Percentiles rank a stretch among this genome's conserved stretches.
Conservation (phyloP, 2,888 invertebrate genomes). For the Sympetrum striolatum region DNA sequence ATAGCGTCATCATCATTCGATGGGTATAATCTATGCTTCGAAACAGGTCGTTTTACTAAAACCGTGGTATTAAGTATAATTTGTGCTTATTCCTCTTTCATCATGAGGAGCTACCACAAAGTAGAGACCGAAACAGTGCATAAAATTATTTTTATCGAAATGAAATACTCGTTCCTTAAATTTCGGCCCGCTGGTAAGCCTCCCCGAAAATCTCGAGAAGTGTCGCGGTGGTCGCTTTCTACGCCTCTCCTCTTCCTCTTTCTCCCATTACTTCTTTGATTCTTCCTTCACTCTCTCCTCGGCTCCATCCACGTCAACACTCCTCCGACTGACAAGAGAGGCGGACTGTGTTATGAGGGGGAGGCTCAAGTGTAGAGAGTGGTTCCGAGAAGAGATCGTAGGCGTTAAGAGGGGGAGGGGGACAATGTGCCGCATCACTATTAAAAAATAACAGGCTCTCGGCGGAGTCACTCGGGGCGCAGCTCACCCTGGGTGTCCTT, state of each 20-base stretch:
- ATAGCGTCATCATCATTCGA: no score
- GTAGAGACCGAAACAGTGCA: no score
- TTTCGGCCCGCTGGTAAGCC: no score
- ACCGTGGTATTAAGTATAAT: no score
- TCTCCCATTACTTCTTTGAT: neutral
- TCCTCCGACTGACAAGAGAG: neutral
- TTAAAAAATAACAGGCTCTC: conserved; percentile 22
- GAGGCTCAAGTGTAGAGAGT: neutral
- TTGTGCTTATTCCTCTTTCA: no score
- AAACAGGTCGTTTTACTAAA: no score
- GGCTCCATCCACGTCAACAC: neutral
- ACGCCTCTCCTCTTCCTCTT: neutral
- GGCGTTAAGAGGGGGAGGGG: conserved; percentile 1
- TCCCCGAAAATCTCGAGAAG: no score
- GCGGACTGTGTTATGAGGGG: neutral
- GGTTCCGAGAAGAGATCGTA: conserved; percentile 11
- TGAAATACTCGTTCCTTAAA: no score
- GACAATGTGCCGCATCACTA: conserved; percentile 30
- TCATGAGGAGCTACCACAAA: no score
- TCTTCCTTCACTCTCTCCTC: neutral
- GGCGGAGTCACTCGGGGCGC: neutral
- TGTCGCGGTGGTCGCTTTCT: no score
- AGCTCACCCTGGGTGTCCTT: conserved; percentile 29
- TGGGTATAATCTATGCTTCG: no score
- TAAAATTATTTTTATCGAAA: no score